These are phyloP conservation scores for Ochotona curzoniae DNA, from an alignment of 2,113 vertebrate genomes.

Conservation along the genomic window DNA sequence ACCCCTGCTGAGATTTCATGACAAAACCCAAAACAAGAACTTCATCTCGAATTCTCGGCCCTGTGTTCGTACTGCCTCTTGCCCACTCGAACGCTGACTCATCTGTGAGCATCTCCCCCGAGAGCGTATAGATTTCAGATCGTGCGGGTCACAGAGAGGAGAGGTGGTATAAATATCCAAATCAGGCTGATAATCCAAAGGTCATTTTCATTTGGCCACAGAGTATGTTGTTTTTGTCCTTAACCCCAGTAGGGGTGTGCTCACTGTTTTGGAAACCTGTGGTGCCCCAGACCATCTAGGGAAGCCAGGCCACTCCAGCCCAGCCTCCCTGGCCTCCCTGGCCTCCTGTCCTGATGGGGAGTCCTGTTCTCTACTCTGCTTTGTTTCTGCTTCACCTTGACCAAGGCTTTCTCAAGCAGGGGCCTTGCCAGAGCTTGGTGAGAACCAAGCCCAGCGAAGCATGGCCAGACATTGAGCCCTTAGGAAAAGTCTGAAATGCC, in stretches of 20 bases:
- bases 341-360: not conserved
- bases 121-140: not conserved
- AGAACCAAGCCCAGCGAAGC: not conserved
- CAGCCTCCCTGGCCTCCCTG: not conserved
- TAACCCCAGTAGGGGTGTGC: not conserved
- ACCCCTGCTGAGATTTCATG: not conserved
- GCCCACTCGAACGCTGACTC: not conserved
- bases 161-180: not conserved
- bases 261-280: not conserved
- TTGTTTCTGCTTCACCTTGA: not conserved
- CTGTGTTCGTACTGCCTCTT: rapidly evolving
- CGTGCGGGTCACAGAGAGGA: not conserved
- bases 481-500: not conserved
- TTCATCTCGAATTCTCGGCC: not conserved
- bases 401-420: not conserved
- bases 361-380: not conserved
- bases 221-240: slow-evolving; percentile 38
- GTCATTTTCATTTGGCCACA: slow-evolving; percentile 27
- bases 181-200: not conserved
- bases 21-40: not conserved
- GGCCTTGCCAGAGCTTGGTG: not conserved
- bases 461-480: not conserved
- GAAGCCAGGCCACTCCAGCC: not conserved
- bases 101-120: not conserved
- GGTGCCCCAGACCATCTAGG: rapidly evolving